A percentile compares a stretch with the other conserved stretches of the same genome.
phyloP scores from a whole-genome alignment of 2,888 invertebrate genomes.

The Drosophila lacicola region DNA sequence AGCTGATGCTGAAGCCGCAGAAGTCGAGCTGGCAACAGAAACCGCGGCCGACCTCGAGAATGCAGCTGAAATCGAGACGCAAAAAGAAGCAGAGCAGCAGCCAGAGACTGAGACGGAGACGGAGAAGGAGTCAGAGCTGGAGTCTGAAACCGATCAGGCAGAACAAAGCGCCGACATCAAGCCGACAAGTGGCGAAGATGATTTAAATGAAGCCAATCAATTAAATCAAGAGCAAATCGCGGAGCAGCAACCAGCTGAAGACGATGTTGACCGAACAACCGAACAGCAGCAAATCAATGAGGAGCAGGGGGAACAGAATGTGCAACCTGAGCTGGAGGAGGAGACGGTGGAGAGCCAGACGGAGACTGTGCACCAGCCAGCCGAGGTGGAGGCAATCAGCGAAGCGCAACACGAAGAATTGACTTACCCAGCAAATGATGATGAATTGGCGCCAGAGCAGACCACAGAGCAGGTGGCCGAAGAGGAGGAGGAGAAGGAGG shows the following conservation, averaged over 20 bases:
- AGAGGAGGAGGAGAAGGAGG: slow-evolving; percentile 7
- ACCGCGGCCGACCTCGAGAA: slow-evolving; percentile 13
- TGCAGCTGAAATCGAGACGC: slow-evolving; percentile 16
- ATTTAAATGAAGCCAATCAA: slow-evolving; percentile 79
- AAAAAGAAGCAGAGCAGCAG: slow-evolving; percentile 14
- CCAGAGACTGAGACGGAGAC: slow-evolving; percentile 14
- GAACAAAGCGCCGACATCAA: slow-evolving; percentile 74
- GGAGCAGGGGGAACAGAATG: slow-evolving; percentile 23
- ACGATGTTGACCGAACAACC: slow-evolving; percentile 15
- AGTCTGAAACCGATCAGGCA: slow-evolving; percentile 49
- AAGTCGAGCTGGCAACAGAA: slow-evolving; percentile 45
- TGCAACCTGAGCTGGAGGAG: slow-evolving; percentile 28
- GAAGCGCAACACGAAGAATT: slow-evolving; percentile 72
- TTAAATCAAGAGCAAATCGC: slow-evolving; percentile 57
- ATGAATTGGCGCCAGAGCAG: slow-evolving; percentile 76
- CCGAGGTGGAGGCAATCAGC: slow-evolving; percentile 60
- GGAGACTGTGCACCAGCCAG: slow-evolving; percentile 9
- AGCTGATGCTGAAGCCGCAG: slow-evolving; percentile 40
- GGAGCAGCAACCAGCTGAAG: slow-evolving; percentile 31
- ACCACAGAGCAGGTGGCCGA: slow-evolving; percentile 36
- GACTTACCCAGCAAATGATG: slow-evolving; percentile 79
- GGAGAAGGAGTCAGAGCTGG: slow-evolving; percentile 16
- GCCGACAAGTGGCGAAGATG: slow-evolving; percentile 77
- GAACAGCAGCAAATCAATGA: slow-evolving; percentile 32
- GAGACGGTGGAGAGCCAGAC: slow-evolving; percentile 15